These are phyloP conservation scores for Silurus aristotelis DNA, from an alignment of 2,797 vertebrate genomes.

Conservation along the genomic window DNA sequence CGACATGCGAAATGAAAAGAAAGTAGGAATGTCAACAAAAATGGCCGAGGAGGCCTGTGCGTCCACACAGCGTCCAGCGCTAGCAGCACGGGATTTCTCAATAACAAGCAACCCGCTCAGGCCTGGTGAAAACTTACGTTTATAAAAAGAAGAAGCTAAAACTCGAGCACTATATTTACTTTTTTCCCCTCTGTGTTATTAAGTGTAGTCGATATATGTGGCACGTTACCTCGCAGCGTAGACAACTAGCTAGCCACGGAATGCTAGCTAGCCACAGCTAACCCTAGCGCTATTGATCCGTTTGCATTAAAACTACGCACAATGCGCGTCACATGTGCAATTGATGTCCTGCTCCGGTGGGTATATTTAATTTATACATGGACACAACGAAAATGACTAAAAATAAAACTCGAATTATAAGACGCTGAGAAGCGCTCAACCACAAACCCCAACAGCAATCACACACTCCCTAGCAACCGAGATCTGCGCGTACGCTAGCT, in stretches of 20 bases:
- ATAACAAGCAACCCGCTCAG: too few species aligned
- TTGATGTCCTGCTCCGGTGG: neutral
- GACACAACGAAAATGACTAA: too few species aligned
- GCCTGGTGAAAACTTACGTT: neutral
- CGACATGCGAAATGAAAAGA: neutral
- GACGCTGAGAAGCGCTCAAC: neutral
- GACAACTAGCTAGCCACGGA: neutral
- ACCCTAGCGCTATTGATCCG: neutral
- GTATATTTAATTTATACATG: neutral
- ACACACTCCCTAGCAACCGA: constrained; percentile 15
- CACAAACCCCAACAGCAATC: neutral
- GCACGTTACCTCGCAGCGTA: neutral
- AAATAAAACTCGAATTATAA: neutral
- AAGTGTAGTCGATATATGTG: too few species aligned
- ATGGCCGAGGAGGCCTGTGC: constrained; percentile 33
- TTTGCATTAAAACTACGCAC: neutral
- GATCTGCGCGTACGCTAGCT: constrained; percentile 9
- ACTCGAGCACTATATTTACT: neutral
- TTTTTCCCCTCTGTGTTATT: neutral
- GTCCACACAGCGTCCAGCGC: neutral
- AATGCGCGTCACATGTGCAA: neutral
- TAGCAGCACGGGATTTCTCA: neutral
- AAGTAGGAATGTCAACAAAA: constrained; percentile 31
- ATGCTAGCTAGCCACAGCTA: neutral
- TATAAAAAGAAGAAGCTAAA: neutral